Percentiles rank a stretch among this genome's conserved stretches.
These are phyloP conservation scores for Myrmecobius fasciatus DNA, from an alignment of 2,113 vertebrate species.

Conservation along the genomic window DNA sequence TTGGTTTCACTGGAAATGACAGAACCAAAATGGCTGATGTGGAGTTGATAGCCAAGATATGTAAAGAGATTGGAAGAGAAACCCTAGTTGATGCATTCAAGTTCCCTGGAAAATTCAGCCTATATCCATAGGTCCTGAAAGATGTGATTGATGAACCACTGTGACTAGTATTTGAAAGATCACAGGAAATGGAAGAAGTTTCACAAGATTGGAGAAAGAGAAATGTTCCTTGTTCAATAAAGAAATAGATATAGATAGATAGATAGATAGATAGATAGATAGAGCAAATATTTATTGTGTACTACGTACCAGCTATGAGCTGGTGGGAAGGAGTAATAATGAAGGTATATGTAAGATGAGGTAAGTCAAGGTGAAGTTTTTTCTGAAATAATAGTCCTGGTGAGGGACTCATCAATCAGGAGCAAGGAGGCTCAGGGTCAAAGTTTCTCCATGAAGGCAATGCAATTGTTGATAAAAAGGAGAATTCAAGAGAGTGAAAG, in stretches of 20 bases:
- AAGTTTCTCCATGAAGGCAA: neutral
- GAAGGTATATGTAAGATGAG: neutral
- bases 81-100: neutral
- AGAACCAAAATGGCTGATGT: neutral
- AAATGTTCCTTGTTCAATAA: neutral
- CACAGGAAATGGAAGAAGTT: neutral
- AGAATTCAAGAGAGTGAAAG: neutral
- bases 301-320: neutral
- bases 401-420: neutral
- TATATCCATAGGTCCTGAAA: neutral
- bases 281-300: neutral
- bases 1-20: neutral
- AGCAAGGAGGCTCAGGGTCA: neutral
- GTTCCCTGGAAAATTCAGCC: neutral
- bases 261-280: no score
- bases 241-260: neutral
- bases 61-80: neutral
- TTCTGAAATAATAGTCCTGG: neutral
- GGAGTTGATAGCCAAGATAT: neutral
- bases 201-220: neutral
- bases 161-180: neutral
- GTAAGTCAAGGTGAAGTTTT: neutral
- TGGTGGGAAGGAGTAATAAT: neutral
- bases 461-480: neutral
- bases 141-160: neutral